Evolutionary conservation across 2,888 invertebrate species (phyloP).

Genomic region (Drosophila yooni): DNA sequence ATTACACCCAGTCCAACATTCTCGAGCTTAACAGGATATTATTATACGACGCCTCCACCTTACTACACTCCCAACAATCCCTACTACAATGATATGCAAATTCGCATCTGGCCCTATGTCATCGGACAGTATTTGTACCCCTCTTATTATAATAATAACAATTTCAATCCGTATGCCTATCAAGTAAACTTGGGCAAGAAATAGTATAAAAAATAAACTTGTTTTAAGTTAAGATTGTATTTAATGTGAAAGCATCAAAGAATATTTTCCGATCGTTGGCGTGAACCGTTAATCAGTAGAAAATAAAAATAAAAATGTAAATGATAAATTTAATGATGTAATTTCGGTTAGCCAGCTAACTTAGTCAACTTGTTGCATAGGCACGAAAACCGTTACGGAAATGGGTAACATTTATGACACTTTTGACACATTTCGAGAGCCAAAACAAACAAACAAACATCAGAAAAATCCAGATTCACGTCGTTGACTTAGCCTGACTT

Average conservation of each 20-base stretch:
- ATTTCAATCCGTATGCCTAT: constrained; percentile 65
- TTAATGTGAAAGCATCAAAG: background rate
- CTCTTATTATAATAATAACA: constrained; percentile 63
- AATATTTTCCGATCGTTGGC: background rate
- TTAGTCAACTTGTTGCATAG: constrained; percentile 13
- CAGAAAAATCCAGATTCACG: constrained; percentile 10
- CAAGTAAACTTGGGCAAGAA: constrained; percentile 61
- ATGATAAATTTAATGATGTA: constrained; percentile 48
- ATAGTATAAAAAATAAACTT: constrained; percentile 26
- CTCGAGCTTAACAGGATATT: constrained; percentile 64
- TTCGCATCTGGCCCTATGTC: constrained; percentile 79
- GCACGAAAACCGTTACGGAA: constrained; percentile 61
- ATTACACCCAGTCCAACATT: constrained; percentile 71
- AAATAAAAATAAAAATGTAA: constrained; percentile 52
- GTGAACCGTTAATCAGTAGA: constrained; percentile 12
- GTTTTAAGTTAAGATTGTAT: background rate
- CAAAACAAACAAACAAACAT: constrained; percentile 20
- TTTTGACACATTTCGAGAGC: constrained; percentile 40
- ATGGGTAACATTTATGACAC: constrained; percentile 40
- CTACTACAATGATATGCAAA: constrained; percentile 40
- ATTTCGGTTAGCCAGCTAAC: constrained; percentile 41
- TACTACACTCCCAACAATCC: constrained; percentile 57
- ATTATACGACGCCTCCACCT: constrained; percentile 53
- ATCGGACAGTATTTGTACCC: constrained; percentile 76
- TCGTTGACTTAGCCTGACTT: constrained; percentile 46